Evolutionary conservation across 2,888 invertebrate genomes (phyloP).

Genomic region (Leptogaster cylindrica): DNA sequence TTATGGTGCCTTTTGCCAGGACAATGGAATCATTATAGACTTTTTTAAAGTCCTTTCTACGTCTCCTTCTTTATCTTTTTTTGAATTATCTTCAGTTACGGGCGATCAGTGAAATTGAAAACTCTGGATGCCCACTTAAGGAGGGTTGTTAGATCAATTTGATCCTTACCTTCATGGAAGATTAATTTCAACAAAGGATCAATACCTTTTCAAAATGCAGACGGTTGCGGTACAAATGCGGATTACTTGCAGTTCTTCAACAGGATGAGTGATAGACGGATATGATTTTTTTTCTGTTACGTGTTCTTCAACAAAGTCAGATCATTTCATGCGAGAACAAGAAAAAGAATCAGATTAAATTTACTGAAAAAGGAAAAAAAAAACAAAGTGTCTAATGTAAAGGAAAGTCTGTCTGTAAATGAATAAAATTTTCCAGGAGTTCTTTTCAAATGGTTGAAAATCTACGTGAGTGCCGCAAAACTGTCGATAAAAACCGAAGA

Average conservation of each 20-base stretch:
- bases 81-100: conserved; percentile 15
- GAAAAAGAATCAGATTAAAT: no score
- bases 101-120: conserved; percentile 19
- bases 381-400: no score
- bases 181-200: conserved; percentile 18
- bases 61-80: conserved; percentile 22
- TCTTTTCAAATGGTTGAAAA: no score
- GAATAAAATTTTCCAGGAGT: no score
- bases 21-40: conserved; percentile 8
- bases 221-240: background rate
- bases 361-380: no score
- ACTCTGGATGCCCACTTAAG: conserved; percentile 1
- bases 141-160: conserved; percentile 1
- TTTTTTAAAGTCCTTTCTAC: background rate
- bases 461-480: no score
- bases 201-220: conserved; percentile 10
- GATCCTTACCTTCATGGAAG: background rate
- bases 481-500: background rate
- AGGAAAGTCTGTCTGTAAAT: no score
- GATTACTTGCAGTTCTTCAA: conserved; percentile 19
- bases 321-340: no score
- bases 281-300: no score
- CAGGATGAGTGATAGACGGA: no score
- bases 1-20: conserved; percentile 14
- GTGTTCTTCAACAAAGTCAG: no score